Conservation (phyloP, 2,888 invertebrate species). For the Rugalucina vietnamica region DNA sequence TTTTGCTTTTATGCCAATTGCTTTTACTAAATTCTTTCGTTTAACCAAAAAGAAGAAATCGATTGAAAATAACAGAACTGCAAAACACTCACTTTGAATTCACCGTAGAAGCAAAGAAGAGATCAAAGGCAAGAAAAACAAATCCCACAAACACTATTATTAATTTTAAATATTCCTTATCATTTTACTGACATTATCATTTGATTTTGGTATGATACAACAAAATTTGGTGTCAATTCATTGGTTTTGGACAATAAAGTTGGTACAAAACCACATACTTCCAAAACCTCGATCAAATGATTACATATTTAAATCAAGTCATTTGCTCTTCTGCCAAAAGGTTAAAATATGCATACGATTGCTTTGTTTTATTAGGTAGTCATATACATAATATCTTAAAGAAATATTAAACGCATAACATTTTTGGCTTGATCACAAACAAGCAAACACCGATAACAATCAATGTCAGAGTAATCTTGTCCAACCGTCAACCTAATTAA, state of each 20-base stretch:
- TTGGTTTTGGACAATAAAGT: not conserved
- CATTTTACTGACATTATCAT: slow-evolving; percentile 8
- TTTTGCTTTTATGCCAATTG: no score
- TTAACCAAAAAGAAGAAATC: no score
- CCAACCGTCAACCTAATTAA: not conserved
- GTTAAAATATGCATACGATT: not conserved
- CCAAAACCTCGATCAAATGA: not conserved
- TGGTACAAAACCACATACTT: not conserved
- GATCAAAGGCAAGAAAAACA: no score
- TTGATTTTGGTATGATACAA: not conserved
- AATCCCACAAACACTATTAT: no score
- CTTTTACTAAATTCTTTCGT: no score
- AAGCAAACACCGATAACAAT: not conserved
- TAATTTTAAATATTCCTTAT: no score
- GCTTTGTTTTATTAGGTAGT: not conserved
- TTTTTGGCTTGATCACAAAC: no score
- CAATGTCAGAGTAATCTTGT: not conserved
- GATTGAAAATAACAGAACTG: no score
- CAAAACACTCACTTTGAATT: no score
- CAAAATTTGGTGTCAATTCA: not conserved
- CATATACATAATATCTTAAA: no score
- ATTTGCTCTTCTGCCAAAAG: not conserved
- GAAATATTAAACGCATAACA: no score
- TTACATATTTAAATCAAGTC: not conserved
- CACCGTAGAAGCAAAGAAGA: no score